Conservation (phyloP, 2,113 vertebrate genomes). For the Chamaea fasciata region DNA sequence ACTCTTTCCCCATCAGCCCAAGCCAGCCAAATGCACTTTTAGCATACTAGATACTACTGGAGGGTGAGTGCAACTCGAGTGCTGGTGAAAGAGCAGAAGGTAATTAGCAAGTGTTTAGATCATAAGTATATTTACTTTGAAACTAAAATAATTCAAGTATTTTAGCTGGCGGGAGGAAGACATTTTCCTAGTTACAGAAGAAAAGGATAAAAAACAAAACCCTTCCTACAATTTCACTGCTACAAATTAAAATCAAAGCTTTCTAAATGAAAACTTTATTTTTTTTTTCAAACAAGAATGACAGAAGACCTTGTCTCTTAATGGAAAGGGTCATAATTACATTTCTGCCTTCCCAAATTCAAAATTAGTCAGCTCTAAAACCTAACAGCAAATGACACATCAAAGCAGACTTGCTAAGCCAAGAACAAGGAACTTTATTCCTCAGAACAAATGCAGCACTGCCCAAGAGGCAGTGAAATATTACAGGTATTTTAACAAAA, state of each 20-base stretch:
- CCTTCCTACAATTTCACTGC: background rate
- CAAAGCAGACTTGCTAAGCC: background rate
- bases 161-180: background rate
- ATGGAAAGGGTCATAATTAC: background rate
- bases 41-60: background rate
- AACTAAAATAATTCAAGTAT: background rate
- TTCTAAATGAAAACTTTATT: background rate
- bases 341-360: constrained; percentile 12
- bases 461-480: background rate
- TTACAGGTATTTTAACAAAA: background rate
- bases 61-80: background rate
- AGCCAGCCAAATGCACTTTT: background rate
- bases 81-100: constrained; percentile 1
- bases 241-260: constrained; percentile 2
- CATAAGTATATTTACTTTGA: background rate
- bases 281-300: background rate
- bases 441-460: background rate
- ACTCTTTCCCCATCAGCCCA: background rate
- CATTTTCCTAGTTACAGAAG: background rate
- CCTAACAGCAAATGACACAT: background rate
- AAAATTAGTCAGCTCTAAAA: background rate
- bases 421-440: background rate
- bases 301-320: background rate
- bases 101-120: background rate
- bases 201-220: background rate